A percentile compares a stretch with the other conserved stretches of the same genome.
Evolutionary conservation across 2,888 invertebrate species (phyloP).

Genomic region (Phyllotreta cruciferae): DNA sequence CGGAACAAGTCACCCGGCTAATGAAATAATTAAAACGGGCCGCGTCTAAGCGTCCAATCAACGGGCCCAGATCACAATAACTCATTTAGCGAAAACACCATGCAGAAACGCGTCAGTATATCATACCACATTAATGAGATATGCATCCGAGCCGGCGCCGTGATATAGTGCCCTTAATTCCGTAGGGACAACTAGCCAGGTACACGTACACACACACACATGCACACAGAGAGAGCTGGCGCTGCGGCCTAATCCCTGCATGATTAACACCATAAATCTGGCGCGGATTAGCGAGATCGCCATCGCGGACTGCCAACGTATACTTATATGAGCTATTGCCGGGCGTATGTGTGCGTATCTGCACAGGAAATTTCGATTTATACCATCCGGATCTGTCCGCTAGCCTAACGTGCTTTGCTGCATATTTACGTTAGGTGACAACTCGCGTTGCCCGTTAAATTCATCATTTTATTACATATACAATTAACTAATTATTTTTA

Average conservation of each 20-base stretch:
- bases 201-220: slow-evolving; percentile 31
- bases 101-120: slow-evolving; percentile 45
- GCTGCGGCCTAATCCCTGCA: slow-evolving; percentile 64
- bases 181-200: slow-evolving; percentile 46
- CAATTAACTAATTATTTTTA: too few species aligned
- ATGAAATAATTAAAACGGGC: slow-evolving; percentile 22
- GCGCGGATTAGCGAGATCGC: slow-evolving; percentile 60
- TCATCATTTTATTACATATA: too few species aligned
- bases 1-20: slow-evolving; percentile 3
- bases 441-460: too few species aligned
- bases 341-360: background rate
- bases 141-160: slow-evolving; percentile 52
- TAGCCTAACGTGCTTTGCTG: too few species aligned
- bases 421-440: too few species aligned
- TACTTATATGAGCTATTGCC: slow-evolving; percentile 21
- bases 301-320: slow-evolving; percentile 47
- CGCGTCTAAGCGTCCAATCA: slow-evolving; percentile 18
- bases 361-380: background rate
- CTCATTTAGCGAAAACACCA: slow-evolving; percentile 38
- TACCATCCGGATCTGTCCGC: too few species aligned
- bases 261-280: slow-evolving; percentile 72
- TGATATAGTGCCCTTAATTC: slow-evolving; percentile 62
- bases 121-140: slow-evolving; percentile 54
- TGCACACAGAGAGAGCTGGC: slow-evolving; percentile 38
- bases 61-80: slow-evolving; percentile 31